Conservation (phyloP, 2,888 invertebrate species). For the Leucophora obtusa region DNA sequence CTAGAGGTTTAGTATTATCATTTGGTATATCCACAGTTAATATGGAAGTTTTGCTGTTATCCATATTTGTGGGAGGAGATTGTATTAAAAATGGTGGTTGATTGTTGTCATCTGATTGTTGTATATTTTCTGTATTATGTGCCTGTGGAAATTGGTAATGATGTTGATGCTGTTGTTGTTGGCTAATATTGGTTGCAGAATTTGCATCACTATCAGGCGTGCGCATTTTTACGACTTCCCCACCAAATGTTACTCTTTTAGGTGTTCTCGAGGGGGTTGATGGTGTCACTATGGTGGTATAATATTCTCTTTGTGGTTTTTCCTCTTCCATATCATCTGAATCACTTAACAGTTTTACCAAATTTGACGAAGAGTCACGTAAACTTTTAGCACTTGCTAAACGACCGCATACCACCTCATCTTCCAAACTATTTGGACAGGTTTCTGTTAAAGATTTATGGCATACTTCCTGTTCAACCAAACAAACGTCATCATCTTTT, state of each 20-base stretch:
- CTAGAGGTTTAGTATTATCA: slow-evolving; percentile 77
- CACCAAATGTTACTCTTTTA: slow-evolving; percentile 89
- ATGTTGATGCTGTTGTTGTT: slow-evolving; percentile 67
- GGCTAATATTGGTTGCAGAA: slow-evolving; percentile 74
- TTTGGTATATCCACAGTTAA: slow-evolving; percentile 76
- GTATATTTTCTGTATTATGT: slow-evolving; percentile 1
- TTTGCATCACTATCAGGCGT: slow-evolving; percentile 90
- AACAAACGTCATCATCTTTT: slow-evolving; percentile 73
- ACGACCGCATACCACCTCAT: slow-evolving; percentile 76
- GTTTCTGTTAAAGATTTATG: slow-evolving; percentile 65
- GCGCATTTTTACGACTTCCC: slow-evolving; percentile 90
- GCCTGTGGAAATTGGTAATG: slow-evolving; percentile 22
- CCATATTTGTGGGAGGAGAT: slow-evolving; percentile 38
- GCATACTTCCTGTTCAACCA: slow-evolving; percentile 65
- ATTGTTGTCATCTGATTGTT: slow-evolving; percentile 23
- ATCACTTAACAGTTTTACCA: slow-evolving; percentile 82
- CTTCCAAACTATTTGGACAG: slow-evolving; percentile 67
- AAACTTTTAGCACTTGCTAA: slow-evolving; percentile 68
- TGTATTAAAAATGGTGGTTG: slow-evolving; percentile 50
- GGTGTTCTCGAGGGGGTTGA: slow-evolving; percentile 80
- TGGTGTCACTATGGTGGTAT: slow-evolving; percentile 63
- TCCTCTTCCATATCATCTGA: slow-evolving; percentile 81
- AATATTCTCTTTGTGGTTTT: slow-evolving; percentile 36
- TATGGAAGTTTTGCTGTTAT: slow-evolving; percentile 66
- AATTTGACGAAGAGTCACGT: slow-evolving; percentile 71